Conservation (phyloP, 2,797 vertebrate species). For the Falco rusticolus region DNA sequence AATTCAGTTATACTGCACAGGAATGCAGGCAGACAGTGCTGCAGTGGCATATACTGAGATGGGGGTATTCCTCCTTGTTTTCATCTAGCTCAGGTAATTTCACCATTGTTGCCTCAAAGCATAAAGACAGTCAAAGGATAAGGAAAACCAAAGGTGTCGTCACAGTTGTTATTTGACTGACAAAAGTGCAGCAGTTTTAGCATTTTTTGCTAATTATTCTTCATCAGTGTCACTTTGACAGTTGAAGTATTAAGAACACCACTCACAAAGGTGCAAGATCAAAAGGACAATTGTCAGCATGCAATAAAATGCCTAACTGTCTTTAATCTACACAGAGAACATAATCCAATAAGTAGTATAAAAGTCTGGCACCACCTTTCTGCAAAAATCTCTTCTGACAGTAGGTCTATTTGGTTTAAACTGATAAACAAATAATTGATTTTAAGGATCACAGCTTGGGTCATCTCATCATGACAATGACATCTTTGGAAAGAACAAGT, state of each 20-base stretch:
- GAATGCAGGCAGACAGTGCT: background rate
- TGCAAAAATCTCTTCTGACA: background rate
- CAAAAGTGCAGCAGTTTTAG: background rate
- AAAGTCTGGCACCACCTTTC: background rate
- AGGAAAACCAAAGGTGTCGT: background rate
- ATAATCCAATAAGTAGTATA: background rate
- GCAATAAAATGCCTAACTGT: background rate
- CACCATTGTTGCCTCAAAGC: background rate
- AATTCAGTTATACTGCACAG: background rate
- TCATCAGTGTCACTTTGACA: background rate
- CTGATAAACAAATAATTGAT: background rate
- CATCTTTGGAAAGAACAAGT: background rate
- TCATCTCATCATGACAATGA: background rate
- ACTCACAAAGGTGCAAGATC: background rate
- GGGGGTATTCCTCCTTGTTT: background rate
- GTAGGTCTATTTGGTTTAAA: background rate
- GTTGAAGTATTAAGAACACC: background rate
- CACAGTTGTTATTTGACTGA: background rate
- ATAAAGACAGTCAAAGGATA: background rate
- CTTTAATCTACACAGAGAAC: background rate
- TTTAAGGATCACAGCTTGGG: background rate
- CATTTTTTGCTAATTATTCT: background rate
- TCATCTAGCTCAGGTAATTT: background rate
- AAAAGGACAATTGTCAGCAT: background rate
- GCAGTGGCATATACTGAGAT: background rate